Evolutionary conservation across 2,888 invertebrate species (phyloP).

Genomic region (Leptothorax acervorum): DNA sequence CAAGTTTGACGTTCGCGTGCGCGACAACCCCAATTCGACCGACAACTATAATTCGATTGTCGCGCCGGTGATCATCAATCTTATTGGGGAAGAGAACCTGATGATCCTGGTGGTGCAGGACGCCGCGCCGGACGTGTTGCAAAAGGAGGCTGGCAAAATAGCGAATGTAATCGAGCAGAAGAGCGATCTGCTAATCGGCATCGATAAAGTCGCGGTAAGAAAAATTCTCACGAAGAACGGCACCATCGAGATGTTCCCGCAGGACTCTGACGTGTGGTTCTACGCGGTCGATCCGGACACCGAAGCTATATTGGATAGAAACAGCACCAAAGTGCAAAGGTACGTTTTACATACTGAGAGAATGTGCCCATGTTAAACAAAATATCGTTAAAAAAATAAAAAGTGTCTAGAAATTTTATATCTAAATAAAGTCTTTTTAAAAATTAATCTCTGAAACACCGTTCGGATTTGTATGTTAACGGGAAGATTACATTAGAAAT

Average conservation of each 20-base stretch:
- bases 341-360: conserved; percentile 79
- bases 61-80: conserved; percentile 91
- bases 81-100: conserved; percentile 92
- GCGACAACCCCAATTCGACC: conserved; percentile 90
- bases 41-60: conserved; percentile 89
- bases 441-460: not conserved
- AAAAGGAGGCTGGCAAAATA: conserved; percentile 87
- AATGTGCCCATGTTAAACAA: not conserved
- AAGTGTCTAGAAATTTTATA: not conserved
- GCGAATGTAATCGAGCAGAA: conserved; percentile 90
- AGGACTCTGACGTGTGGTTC: conserved; percentile 95
- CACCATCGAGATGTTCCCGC: conserved; percentile 89
- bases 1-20: conserved; percentile 88
- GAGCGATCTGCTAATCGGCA: conserved; percentile 91
- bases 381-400: not conserved
- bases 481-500: not conserved
- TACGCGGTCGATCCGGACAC: conserved; percentile 93
- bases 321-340: conserved; percentile 90
- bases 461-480: not conserved
- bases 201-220: conserved; percentile 94
- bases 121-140: conserved; percentile 90
- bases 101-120: conserved; percentile 92
- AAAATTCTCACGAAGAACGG: conserved; percentile 92
- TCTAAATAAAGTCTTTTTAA: not conserved
- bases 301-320: conserved; percentile 91